Base-by-base conservation (phyloP, 2,797 vertebrate species). In the Knipowitschia caucasica region DNA sequence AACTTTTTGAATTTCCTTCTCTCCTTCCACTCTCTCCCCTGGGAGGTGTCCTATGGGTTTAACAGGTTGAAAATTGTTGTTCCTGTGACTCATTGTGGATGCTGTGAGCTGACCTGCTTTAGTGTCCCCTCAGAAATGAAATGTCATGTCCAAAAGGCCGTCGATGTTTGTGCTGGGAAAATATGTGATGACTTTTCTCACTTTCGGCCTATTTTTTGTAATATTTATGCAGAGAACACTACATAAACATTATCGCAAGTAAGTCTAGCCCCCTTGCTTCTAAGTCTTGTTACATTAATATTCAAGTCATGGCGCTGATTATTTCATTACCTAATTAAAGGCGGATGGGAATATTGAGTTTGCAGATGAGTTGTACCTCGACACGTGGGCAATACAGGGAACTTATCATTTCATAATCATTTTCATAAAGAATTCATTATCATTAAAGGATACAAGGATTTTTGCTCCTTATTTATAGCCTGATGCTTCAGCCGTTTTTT, bases 31-130 rank as follows among this genome's bases (percentile, higher is more conserved):
- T 5, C 26, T 35, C 35, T 64, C 33, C 33, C 36, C 9, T 29
- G 40, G 46, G 62, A 62, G 46, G 49, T 56, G 62, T 4, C n/a
- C 34, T 4, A 10, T 12, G n/a, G 29, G 42, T 17, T 20, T 59
- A 50, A 68, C 43, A 55, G 47, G 23, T n/a, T 2, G 43, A 42
- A 56, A 51, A 27, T 15, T 27, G 39, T 61, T 7, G 7, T 20
- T 56, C 33, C 38, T 25, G 7, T 43, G 1, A 1, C 38, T 45
- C 68, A 36, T 64, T 52, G 43, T 38, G 34, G 35, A 61, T 17
- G 54, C 67, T 66, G 66, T 7, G 34, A 68, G 40, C 62, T 73
- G 73, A 76, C 77, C 78, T 79, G 75, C 44, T 77, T 75, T 73
- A 14, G 42, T 50, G 17, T 64, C 62, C 56, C 58, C 64, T 56